Base-by-base conservation (phyloP, 2,113 vertebrate genomes). In the Nibea albiflora region DNA sequence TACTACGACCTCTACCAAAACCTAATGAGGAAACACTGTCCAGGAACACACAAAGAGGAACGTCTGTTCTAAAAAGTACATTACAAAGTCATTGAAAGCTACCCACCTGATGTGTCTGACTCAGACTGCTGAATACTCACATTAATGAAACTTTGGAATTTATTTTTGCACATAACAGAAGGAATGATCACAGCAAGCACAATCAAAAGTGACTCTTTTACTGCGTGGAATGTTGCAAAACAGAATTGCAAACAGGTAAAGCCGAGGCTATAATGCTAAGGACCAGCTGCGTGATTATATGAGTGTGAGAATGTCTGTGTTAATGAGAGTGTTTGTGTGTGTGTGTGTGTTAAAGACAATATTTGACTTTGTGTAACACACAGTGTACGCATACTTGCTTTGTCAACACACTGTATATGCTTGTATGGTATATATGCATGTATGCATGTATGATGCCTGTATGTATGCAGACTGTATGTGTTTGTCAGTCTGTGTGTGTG, bases 401-500 rank as follows among this genome's bases (percentile, higher is more conserved):
- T 46, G 20, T 81, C 61, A 60, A 24, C 69, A 42, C 35, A 39
- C 35, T 39, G 35, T 53, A 20, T 15, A n/a, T 77, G 31, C 56
- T 61, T 77, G 15, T 58, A 46, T 6, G 24, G 47, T 39, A 56
- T 31, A 50, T 73, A 26, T 67, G 56, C 31, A 47, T 69, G 75
- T 14, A 64, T 76, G 54, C 22, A 70, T 88, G 53, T 60, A 56
- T 52, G 44, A 68, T 63, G 47, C 8, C 28, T 47, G 60, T 72
- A 31, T 77, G 39, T 76, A 22, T 78, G 35, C 54, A 78, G 84
- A 53, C 50, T 61, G 54, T 70, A 42, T 56, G 71, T 85, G 73
- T 78, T 79, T 85, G 77, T 77, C 61, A 62, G 53, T 85, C 26
- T 68, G 61, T 66, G 61, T 87, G 74, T 80, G 72, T 70, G 26